Percentiles rank a stretch among this genome's conserved stretches.
phyloP scores from a whole-genome alignment of 2,113 vertebrate species.

The Ciconia boyciana region DNA sequence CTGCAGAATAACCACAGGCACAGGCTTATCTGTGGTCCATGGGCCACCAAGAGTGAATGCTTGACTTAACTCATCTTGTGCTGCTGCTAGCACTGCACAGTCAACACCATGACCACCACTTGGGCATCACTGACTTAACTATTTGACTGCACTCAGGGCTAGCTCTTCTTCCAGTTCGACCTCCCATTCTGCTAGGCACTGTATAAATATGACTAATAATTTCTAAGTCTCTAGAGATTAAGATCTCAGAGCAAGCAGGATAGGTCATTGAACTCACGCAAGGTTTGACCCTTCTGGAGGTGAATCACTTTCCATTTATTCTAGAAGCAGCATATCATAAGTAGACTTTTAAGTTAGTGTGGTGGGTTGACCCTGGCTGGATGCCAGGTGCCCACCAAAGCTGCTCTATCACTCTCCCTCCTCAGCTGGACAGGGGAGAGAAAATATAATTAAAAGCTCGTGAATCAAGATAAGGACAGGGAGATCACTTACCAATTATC shows the following conservation, averaged over 20 bases:
- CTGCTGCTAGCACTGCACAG: not conserved
- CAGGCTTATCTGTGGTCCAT: not conserved
- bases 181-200: not conserved
- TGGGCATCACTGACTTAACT: not conserved
- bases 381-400: not conserved
- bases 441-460: not conserved
- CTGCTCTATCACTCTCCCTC: fast-evolving
- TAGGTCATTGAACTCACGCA: not conserved
- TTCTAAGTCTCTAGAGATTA: not conserved
- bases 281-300: not conserved
- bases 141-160: not conserved
- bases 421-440: not conserved
- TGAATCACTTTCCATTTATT: not conserved
- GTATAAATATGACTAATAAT: not conserved
- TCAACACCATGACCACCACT: not conserved
- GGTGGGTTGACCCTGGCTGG: not conserved
- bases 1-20: not conserved
- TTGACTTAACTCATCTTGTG: not conserved
- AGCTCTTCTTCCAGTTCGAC: not conserved
- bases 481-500: not conserved
- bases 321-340: not conserved
- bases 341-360: not conserved
- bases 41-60: not conserved
- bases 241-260: not conserved
- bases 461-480: not conserved